These are phyloP conservation scores for Diplazon laetatorius DNA, from an alignment of 2,888 invertebrate genomes.

Conservation along the genomic window DNA sequence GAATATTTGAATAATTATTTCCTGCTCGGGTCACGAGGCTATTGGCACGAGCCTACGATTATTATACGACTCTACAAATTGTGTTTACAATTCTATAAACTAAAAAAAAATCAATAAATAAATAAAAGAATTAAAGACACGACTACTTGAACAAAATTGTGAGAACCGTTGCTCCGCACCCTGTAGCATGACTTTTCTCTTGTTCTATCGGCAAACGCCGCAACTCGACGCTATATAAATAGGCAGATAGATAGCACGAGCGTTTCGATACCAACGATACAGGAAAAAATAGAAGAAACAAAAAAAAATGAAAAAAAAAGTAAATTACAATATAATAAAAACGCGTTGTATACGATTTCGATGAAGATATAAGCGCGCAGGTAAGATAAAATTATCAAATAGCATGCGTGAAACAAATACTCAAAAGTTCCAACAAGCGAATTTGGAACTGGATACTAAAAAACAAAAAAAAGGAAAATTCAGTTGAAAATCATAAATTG, in stretches of 20 bases:
- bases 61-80: not conserved
- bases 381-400: constrained; percentile 48
- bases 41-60: not conserved
- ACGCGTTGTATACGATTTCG: constrained; percentile 59
- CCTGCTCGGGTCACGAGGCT: not conserved
- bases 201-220: not conserved
- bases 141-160: not conserved
- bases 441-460: constrained; percentile 61
- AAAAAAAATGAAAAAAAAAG: no score
- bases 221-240: constrained; percentile 24
- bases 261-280: constrained; percentile 14
- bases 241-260: not conserved
- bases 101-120: not conserved
- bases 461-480: constrained; percentile 3
- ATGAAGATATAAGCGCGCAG: constrained; percentile 60
- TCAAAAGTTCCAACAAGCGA: constrained; percentile 60
- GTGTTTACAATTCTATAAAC: not conserved
- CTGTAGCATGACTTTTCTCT: constrained; percentile 2
- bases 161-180: constrained; percentile 6
- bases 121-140: not conserved
- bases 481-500: constrained; percentile 49
- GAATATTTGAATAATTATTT: not conserved
- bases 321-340: constrained; percentile 59
- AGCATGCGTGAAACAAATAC: constrained; percentile 59
- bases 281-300: no score